Percentiles rank a stretch among this genome's conserved stretches.
These are phyloP conservation scores for Adoxophyes honmai DNA, from an alignment of 1,140 invertebrate species.

Conservation along the genomic window DNA sequence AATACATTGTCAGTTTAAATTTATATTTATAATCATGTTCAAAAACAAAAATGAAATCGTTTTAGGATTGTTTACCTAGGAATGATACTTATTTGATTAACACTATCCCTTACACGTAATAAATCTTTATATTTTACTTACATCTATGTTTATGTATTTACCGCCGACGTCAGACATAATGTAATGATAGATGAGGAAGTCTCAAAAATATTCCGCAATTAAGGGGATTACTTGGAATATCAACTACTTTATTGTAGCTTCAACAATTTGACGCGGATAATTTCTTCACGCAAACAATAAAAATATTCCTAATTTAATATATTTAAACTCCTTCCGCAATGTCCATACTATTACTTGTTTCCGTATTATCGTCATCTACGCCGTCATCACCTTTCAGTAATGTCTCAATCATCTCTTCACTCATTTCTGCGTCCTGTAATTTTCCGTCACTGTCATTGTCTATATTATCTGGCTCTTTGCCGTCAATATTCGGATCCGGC, in stretches of 20 bases:
- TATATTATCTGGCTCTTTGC: conserved; percentile 18
- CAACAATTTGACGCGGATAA: not conserved
- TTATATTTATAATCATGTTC: no score
- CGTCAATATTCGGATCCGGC: no score
- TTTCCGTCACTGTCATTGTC: conserved; percentile 9
- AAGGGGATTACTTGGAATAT: not conserved
- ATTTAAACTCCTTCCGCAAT: conserved; percentile 21
- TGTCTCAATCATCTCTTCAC: conserved; percentile 54
- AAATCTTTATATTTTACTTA: conserved; percentile 6
- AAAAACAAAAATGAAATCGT: no score
- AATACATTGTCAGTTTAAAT: no score
- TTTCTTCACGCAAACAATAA: not conserved
- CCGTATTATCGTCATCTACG: conserved; percentile 25
- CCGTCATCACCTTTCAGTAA: conserved; percentile 47
- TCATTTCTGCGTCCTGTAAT: conserved; percentile 38
- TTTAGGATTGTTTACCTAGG: not conserved
- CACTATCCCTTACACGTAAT: not conserved
- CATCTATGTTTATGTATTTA: conserved; percentile 1
- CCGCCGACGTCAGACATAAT: no score
- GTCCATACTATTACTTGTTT: conserved; percentile 28
- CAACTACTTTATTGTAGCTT: not conserved
- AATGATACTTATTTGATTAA: conserved; percentile 7
- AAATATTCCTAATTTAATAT: conserved; percentile 2
- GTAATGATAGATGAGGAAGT: no score
- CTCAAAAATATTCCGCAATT: no score